Conservation (phyloP, 2,113 vertebrate genomes). For the Hydrochoerus hydrochaeris region DNA sequence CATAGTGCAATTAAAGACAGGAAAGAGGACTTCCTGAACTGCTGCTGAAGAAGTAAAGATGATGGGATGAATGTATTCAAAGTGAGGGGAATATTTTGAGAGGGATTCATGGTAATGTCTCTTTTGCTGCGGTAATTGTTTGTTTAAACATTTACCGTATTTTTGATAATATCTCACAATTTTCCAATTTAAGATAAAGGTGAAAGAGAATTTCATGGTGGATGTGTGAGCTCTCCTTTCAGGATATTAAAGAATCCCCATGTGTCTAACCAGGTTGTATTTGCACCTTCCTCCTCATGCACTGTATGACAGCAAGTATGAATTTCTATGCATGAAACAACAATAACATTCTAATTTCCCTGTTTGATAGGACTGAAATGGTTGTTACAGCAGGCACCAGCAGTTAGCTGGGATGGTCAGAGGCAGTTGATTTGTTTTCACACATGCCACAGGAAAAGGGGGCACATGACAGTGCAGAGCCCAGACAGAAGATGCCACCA, state of each 20-base stretch:
- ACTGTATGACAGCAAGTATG: slow-evolving; percentile 42
- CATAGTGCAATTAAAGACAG: not conserved
- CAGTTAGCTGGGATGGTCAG: slow-evolving; percentile 69
- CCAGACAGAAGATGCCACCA: slow-evolving; percentile 25
- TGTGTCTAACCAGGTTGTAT: slow-evolving; percentile 59
- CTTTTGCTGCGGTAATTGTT: not conserved
- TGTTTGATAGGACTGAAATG: slow-evolving; percentile 13
- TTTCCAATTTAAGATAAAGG: not conserved
- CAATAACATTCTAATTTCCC: slow-evolving; percentile 69
- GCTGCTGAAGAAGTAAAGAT: not conserved
- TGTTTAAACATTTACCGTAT: not conserved
- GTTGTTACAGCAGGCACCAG: slow-evolving; percentile 59
- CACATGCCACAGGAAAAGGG: slow-evolving; percentile 61
- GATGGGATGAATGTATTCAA: not conserved
- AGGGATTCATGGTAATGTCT: not conserved
- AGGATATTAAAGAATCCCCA: not conserved
- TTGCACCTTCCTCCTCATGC: slow-evolving; percentile 27
- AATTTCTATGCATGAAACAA: slow-evolving; percentile 61
- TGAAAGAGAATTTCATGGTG: slow-evolving; percentile 32
- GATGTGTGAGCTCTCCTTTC: not conserved
- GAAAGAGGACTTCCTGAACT: not conserved
- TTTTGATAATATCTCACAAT: not conserved
- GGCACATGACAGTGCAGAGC: slow-evolving; percentile 71
- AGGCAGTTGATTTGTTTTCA: slow-evolving; percentile 65
- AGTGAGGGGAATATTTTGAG: not conserved